Evolutionary conservation across 1,140 invertebrate species (phyloP).

Genomic region (Solenopsis invicta): DNA sequence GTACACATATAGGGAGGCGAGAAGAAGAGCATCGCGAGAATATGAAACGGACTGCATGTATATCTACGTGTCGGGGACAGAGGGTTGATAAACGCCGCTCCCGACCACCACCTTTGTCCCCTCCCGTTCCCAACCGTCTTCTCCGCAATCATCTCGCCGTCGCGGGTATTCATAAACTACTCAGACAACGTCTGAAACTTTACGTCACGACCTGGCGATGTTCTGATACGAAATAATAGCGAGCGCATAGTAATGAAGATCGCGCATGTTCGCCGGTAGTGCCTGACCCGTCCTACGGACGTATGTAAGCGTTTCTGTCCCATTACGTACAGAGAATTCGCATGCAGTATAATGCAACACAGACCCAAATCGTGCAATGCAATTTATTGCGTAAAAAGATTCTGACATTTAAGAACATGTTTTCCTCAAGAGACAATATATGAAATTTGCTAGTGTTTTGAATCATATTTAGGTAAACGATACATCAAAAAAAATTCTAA

Average conservation of each 20-base stretch:
- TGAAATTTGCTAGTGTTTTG: neutral
- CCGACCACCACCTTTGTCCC: slow-evolving; percentile 33
- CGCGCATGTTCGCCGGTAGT: neutral
- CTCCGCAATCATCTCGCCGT: slow-evolving; percentile 74
- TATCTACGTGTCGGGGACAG: slow-evolving; percentile 68
- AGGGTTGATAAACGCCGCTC: slow-evolving; percentile 78
- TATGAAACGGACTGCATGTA: slow-evolving; percentile 25
- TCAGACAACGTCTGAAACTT: slow-evolving; percentile 79
- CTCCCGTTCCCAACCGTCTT: slow-evolving; percentile 28
- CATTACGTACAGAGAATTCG: neutral
- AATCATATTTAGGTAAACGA: neutral
- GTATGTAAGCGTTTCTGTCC: neutral
- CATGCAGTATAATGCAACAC: neutral
- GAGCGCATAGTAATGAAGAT: slow-evolving; percentile 56
- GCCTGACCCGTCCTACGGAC: slow-evolving; percentile 2
- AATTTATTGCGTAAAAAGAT: neutral
- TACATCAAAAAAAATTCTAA: neutral
- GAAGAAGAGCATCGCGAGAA: slow-evolving; percentile 48
- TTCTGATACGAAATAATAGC: slow-evolving; percentile 77
- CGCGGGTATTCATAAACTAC: slow-evolving; percentile 79
- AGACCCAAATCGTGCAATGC: neutral
- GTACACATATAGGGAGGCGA: neutral
- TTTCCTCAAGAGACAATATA: neutral
- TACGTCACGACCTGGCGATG: slow-evolving; percentile 65
- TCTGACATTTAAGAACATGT: slow-evolving; percentile 10